Base-by-base conservation (phyloP, 2,113 vertebrate species). In the Pao palembangensis region DNA sequence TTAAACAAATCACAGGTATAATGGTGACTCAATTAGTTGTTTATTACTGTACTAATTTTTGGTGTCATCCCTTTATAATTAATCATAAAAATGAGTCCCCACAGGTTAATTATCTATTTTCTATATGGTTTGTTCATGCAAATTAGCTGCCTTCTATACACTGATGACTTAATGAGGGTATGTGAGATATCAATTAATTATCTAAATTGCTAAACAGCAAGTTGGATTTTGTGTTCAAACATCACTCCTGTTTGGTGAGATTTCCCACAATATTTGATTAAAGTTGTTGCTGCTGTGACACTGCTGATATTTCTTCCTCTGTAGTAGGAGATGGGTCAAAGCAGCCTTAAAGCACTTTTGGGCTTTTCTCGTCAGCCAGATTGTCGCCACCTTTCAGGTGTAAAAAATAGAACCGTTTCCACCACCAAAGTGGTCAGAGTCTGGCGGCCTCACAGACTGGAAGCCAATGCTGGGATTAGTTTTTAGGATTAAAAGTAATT, bases 401-500 rank as follows among this genome's bases (percentile, higher is more conserved):
- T 81, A 84, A 80, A 85, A 88, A 85, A 28, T 85, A 84, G 75
- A 69, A 44, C 63, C 51, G 42, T 44, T 54, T 51, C 75, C 11
- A 61, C 59, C 79, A 60, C 75, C 46, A 31, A 69, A 80, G 71
- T 67, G 58, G 58, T 28, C 20, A 71, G 72, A 70, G 62, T 69
- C 76, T 69, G 67, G 68, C 73, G 58, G 54, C 43, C 34, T 15
- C 46, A 71, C 19, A 69, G 63, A 70, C 67, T 61, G 59, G 63
- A 81, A 68, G 74, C 62, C 55, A 63, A 50, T 71, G 79, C 86
- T 82, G 83, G 75, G 83, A 83, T 74, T 81, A 70, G 80, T 79
- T 73, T 78, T 71, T 77, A 76, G 75, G 64, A 87, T 90, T 85
- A 86, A 83, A 85, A 84, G 88, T 91, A 89, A 91, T 89, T 90